Percentiles rank a stretch among this genome's conserved stretches.
phyloP scores from a whole-genome alignment of 2,797 vertebrate species.

The Selene dorsalis region DNA sequence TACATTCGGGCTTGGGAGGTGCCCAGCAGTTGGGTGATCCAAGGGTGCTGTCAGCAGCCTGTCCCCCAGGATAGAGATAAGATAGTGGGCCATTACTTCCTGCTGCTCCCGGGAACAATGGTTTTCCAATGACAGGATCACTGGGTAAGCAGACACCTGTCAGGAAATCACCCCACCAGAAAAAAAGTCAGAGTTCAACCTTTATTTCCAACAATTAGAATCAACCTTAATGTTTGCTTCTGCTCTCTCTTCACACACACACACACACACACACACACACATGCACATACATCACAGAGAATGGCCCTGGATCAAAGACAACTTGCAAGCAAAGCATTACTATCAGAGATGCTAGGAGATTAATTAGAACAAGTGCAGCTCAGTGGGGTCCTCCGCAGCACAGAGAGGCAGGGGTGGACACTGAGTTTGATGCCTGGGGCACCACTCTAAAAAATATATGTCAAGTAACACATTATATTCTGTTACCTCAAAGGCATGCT shows the following conservation, averaged over 20 bases:
- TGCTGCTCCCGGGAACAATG: conserved; percentile 89
- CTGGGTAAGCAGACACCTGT: conserved; percentile 88
- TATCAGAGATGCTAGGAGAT: conserved; percentile 31
- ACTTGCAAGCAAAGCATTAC: conserved; percentile 29
- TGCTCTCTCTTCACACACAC: conserved; percentile 24
- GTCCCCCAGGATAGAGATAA: conserved; percentile 85
- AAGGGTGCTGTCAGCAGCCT: conserved; percentile 81
- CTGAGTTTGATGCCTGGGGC: conserved; percentile 10
- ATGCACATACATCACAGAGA: conserved; percentile 42
- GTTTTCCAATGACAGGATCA: conserved; percentile 92
- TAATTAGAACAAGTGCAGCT: conserved; percentile 55
- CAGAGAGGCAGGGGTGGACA: conserved; percentile 18
- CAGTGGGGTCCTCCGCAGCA: conserved; percentile 21
- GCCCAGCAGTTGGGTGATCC: conserved; percentile 56
- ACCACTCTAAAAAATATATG: conserved; percentile 3
- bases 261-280: conserved; percentile 5
- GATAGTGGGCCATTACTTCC: conserved; percentile 85
- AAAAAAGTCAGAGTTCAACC: conserved; percentile 11
- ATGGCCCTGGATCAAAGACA: conserved; percentile 46
- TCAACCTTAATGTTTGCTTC: conserved; percentile 17
- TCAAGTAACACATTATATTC: conserved; percentile 5
- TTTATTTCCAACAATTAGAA: conserved; percentile 42
- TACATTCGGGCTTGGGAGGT: conserved; percentile 92
- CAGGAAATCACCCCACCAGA: conserved; percentile 29
- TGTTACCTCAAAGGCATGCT: conserved; percentile 89